phyloP scores from a whole-genome alignment of 2,888 invertebrate species.

The Calameuta pallipes region DNA sequence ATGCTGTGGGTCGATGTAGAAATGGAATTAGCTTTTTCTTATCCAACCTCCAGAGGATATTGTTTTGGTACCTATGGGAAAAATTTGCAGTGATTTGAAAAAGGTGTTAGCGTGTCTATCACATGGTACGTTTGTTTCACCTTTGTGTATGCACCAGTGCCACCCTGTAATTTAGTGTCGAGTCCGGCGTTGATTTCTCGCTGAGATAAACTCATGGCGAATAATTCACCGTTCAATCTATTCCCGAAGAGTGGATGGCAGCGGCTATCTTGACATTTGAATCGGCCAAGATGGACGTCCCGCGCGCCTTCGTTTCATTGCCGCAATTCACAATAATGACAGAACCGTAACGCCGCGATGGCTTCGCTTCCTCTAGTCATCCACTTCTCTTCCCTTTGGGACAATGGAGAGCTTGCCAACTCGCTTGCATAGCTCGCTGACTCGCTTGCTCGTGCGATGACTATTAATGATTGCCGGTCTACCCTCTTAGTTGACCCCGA shows the following conservation, averaged over 20 bases:
- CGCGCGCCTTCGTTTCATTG: constrained; percentile 33
- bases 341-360: constrained; percentile 43
- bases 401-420: constrained; percentile 12
- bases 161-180: constrained; percentile 54
- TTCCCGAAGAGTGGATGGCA: constrained; percentile 40
- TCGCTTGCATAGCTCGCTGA: constrained; percentile 10
- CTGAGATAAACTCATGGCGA: constrained; percentile 27
- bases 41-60: too few species aligned
- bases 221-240: constrained; percentile 58
- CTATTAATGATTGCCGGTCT: constrained; percentile 55
- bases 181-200: constrained; percentile 8
- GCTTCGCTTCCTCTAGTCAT: constrained; percentile 14
- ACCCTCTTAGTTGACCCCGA: constrained; percentile 50
- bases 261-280: constrained; percentile 55
- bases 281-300: constrained; percentile 44
- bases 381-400: constrained; percentile 20
- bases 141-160: constrained; percentile 34
- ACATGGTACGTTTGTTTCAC: constrained; percentile 24
- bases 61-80: not conserved
- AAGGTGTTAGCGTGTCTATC: constrained; percentile 45
- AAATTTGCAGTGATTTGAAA: not conserved
- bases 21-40: too few species aligned
- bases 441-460: constrained; percentile 49
- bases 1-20: too few species aligned
- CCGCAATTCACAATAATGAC: constrained; percentile 45